Conservation (phyloP, 2,888 invertebrate genomes). For the Anarsia innoxiella region DNA sequence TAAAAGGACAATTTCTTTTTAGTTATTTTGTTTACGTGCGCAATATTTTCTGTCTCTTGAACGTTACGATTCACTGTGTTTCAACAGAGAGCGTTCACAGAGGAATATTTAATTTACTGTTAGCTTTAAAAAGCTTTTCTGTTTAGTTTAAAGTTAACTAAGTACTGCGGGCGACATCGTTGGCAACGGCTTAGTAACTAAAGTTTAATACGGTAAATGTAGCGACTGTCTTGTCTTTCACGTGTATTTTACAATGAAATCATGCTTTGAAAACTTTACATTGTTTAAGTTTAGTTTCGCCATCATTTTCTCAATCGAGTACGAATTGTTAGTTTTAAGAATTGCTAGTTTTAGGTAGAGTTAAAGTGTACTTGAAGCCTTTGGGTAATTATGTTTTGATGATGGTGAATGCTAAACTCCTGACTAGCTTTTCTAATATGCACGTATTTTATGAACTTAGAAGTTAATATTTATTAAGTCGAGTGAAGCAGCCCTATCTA, state of each 20-base stretch:
- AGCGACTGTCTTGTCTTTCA: not conserved
- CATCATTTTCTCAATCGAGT: too few relatives aligned
- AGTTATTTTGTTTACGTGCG: constrained; percentile 21
- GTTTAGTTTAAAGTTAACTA: constrained; percentile 37
- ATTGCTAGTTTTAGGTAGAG: too few relatives aligned
- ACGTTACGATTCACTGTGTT: constrained; percentile 25
- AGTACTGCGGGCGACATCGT: constrained; percentile 22
- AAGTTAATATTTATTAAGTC: too few relatives aligned
- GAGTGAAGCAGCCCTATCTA: not conserved
- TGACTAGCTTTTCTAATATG: too few relatives aligned
- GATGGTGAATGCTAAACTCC: too few relatives aligned
- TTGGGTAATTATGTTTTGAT: too few relatives aligned
- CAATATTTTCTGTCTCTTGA: constrained; percentile 30
- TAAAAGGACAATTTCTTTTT: constrained; percentile 7
- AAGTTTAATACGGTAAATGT: constrained; percentile 10
- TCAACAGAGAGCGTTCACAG: constrained; percentile 13
- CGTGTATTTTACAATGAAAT: not conserved
- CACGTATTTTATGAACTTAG: too few relatives aligned
- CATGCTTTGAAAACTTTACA: too few relatives aligned
- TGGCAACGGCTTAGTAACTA: constrained; percentile 7
- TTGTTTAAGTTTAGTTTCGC: too few relatives aligned
- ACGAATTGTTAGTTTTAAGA: too few relatives aligned
- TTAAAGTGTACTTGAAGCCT: too few relatives aligned
- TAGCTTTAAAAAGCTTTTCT: constrained; percentile 33
- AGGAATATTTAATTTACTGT: constrained; percentile 38